phyloP scores from a whole-genome alignment of 2,888 invertebrate genomes.

The Conchocele bisecta region DNA sequence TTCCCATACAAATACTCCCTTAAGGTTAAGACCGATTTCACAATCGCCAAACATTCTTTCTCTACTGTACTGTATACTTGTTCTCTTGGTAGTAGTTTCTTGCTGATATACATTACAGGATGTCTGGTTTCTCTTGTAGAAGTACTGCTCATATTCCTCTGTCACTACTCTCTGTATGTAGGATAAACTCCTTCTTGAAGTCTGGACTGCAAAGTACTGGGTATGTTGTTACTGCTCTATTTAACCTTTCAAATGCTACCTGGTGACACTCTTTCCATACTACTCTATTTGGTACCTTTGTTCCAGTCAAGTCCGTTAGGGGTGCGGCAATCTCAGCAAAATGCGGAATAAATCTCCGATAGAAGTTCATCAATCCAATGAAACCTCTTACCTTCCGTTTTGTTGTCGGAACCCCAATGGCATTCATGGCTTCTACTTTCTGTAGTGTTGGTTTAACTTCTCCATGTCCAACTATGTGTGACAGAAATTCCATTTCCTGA shows the following conservation, averaged over 20 bases:
- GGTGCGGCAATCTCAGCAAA: constrained; percentile 33
- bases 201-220: background rate
- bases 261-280: background rate
- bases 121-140: background rate
- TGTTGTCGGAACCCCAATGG: constrained; percentile 2
- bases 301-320: constrained; percentile 30
- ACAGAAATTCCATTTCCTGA: background rate
- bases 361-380: constrained; percentile 35
- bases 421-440: background rate
- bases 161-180: background rate
- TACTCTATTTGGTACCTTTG: constrained; percentile 12
- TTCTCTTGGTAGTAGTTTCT: constrained; percentile 7
- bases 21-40: background rate
- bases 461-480: background rate
- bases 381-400: constrained; percentile 37
- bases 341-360: constrained; percentile 43
- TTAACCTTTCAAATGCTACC: background rate
- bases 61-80: background rate
- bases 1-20: background rate
- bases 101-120: background rate
- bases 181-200: background rate
- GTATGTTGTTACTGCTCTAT: background rate
- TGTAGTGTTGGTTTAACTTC: background rate
- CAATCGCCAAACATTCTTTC: background rate
- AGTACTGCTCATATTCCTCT: background rate